Percentiles rank a stretch among this genome's conserved stretches.
Evolutionary conservation across 2,888 invertebrate genomes (phyloP).

Genomic region (Lamellibrachia satsuma): DNA sequence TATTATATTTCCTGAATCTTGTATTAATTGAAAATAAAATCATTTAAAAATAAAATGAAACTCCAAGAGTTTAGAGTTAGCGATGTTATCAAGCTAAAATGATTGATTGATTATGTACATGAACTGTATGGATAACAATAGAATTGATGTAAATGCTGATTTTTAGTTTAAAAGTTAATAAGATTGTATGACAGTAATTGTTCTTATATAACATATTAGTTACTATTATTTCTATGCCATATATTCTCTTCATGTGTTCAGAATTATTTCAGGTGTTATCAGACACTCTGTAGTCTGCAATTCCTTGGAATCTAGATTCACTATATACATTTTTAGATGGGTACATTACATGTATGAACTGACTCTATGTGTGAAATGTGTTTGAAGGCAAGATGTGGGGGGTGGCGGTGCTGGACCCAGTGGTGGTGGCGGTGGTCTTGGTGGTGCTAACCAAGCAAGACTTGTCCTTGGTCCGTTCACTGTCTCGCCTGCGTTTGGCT

Average conservation of each 20-base stretch:
- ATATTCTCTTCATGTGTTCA: too few relatives aligned
- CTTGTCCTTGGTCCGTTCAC: constrained; percentile 63
- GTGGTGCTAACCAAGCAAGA: constrained; percentile 56
- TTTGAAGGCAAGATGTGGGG: neutral
- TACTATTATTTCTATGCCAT: neutral
- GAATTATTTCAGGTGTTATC: too few relatives aligned
- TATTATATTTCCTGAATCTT: neutral
- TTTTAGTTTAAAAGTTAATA: neutral
- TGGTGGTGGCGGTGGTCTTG: neutral
- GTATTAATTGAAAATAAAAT: neutral
- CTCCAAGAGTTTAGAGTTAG: neutral
- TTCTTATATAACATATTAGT: neutral
- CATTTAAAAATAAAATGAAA: neutral
- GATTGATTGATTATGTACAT: neutral
- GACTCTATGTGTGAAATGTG: neutral
- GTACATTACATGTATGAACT: neutral
- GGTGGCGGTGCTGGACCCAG: neutral
- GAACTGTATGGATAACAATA: neutral
- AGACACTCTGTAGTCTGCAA: neutral
- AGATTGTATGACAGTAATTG: neutral
- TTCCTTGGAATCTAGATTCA: neutral
- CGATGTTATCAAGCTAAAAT: neutral
- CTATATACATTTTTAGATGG: neutral
- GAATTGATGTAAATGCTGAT: too few relatives aligned
- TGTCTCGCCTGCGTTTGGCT: constrained; percentile 63